phyloP scores from a whole-genome alignment of 2,113 vertebrate species.

The Gavia stellata region DNA sequence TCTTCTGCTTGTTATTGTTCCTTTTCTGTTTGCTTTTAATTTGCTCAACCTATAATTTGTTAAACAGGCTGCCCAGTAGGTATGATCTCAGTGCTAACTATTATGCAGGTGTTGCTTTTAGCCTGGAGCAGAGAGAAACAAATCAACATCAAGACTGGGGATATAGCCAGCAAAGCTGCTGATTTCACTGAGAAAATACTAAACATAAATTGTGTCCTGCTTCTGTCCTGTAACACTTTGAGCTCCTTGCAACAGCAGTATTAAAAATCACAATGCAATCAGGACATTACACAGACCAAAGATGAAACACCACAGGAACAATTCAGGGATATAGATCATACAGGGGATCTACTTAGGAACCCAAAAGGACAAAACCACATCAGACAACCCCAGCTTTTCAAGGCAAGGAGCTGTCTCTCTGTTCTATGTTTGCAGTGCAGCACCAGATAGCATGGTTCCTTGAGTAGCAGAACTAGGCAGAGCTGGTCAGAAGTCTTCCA shows the following conservation, averaged over 20 bases:
- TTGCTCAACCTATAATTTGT: neutral
- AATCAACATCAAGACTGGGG: neutral
- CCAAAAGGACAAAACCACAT: neutral
- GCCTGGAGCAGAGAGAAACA: neutral
- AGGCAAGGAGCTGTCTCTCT: neutral
- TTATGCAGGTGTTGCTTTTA: neutral
- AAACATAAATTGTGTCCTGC: neutral
- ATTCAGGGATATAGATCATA: neutral
- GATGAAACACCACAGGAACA: neutral
- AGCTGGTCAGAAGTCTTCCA: neutral
- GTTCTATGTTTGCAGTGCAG: neutral
- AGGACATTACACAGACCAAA: neutral
- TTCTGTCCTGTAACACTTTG: neutral
- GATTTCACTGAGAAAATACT: neutral
- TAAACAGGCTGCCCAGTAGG: neutral
- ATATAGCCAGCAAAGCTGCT: neutral
- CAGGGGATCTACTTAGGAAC: neutral
- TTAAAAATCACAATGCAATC: neutral
- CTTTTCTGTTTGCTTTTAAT: neutral
- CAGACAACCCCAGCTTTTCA: neutral
- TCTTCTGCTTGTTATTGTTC: neutral
- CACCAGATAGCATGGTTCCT: fast-evolving
- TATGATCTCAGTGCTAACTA: neutral
- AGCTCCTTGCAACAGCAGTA: neutral
- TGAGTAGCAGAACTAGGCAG: neutral